Percentiles rank a stretch among this genome's conserved stretches.
Conservation (phyloP, 2,888 invertebrate genomes). For the Gastracanthus pulcherrimus region DNA sequence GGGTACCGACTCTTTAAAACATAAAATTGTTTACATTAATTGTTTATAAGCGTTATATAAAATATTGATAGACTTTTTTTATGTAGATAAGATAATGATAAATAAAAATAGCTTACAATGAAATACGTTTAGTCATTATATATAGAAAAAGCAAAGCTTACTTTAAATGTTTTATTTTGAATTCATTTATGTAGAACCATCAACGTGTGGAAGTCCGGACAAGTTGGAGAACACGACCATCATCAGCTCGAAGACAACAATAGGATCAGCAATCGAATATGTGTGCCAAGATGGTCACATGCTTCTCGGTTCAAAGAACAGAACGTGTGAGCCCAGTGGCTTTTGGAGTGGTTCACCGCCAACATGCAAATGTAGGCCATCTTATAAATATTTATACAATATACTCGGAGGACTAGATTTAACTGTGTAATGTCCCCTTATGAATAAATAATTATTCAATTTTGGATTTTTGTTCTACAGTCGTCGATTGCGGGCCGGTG, state of each 20-base stretch:
- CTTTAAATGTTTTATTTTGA: too few relatives aligned
- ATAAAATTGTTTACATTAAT: background rate
- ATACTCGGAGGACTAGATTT: background rate
- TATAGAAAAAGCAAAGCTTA: too few relatives aligned
- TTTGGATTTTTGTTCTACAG: conserved; percentile 76
- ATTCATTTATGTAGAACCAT: conserved; percentile 81
- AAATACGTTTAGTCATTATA: too few relatives aligned
- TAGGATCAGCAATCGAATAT: conserved; percentile 87
- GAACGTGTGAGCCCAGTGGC: conserved; percentile 86
- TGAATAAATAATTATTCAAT: background rate
- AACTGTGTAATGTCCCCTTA: background rate
- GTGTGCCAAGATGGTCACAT: conserved; percentile 90
- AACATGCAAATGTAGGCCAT: conserved; percentile 89
- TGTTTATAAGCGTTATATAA: too few relatives aligned
- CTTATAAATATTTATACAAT: background rate
- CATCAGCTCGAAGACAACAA: conserved; percentile 82
- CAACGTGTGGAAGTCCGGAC: conserved; percentile 93
- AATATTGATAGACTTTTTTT: too few relatives aligned
- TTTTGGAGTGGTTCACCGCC: conserved; percentile 92
- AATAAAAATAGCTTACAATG: too few relatives aligned
- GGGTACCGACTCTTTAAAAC: too few relatives aligned
- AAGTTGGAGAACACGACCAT: conserved; percentile 90
- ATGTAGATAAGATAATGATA: too few relatives aligned
- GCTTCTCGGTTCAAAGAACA: conserved; percentile 84
- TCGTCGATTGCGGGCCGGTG: conserved; percentile 88